phyloP scores from a whole-genome alignment of 2,113 vertebrate species.

The Clarias gariepinus region DNA sequence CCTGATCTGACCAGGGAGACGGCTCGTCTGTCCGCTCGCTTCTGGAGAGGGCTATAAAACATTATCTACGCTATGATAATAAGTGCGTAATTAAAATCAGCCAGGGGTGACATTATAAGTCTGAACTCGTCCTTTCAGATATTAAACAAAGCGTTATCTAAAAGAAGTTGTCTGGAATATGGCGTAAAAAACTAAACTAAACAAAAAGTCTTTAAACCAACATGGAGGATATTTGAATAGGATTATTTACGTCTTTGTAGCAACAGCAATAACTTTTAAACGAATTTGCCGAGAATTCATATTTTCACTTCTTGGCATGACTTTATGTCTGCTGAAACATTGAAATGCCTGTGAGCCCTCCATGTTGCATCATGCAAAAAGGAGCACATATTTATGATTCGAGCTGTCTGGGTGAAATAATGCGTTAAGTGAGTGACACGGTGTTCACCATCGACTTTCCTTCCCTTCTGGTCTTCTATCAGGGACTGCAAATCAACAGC shows the following conservation, averaged over 20 bases:
- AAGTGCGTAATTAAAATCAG: conserved; percentile 52
- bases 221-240: neutral
- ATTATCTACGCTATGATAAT: conserved; percentile 37
- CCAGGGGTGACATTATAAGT: conserved; percentile 38
- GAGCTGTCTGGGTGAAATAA: conserved; percentile 23
- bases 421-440: conserved; percentile 39
- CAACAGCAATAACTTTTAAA: neutral
- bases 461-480: conserved; percentile 61
- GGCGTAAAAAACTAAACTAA: neutral
- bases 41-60: conserved; percentile 36
- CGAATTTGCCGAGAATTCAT: neutral
- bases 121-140: conserved; percentile 44
- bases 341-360: neutral
- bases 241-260: neutral
- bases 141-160: conserved; percentile 43
- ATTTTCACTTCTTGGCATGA: neutral
- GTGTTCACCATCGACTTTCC: conserved; percentile 67
- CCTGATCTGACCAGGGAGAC: conserved; percentile 12
- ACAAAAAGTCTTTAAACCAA: conserved; percentile 5
- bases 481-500: conserved; percentile 69
- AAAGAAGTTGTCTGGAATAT: neutral
- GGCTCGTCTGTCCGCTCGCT: conserved; percentile 18
- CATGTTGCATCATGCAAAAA: neutral
- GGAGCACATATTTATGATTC: neutral
- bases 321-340: neutral